Percentiles rank a stretch among this genome's conserved stretches.
Conservation (phyloP, 2,113 vertebrate genomes). For the Sander vitreus region DNA sequence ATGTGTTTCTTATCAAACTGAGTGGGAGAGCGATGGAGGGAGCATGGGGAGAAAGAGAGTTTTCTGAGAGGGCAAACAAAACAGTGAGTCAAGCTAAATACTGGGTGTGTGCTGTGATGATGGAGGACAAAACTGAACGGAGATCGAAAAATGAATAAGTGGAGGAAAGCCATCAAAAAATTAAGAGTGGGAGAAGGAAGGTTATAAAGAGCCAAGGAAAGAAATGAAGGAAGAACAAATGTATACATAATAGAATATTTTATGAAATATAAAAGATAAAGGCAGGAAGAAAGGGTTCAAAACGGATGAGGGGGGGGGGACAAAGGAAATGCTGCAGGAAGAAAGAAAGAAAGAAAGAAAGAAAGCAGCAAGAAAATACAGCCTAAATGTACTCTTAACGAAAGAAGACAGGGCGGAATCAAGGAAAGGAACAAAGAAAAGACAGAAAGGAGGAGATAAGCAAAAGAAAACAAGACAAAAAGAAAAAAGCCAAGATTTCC, state of each 20-base stretch:
- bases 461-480: not conserved
- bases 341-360: not conserved
- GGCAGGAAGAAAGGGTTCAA: not conserved
- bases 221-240: not conserved
- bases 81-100: constrained; percentile 12
- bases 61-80: not conserved
- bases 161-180: too few species aligned
- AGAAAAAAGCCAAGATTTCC: not conserved
- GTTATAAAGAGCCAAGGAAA: too few species aligned
- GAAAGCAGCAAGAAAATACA: not conserved
- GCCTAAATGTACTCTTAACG: not conserved
- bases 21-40: not conserved
- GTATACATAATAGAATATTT: not conserved
- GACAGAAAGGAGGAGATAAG: not conserved
- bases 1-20: constrained; percentile 32
- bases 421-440: not conserved
- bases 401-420: not conserved
- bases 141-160: not conserved
- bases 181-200: not conserved
- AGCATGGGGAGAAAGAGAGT: not conserved
- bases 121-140: not conserved
- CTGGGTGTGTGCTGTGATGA: not conserved
- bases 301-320: not conserved
- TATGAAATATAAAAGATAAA: not conserved
- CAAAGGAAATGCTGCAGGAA: not conserved